Evolutionary conservation across 2,113 vertebrate genomes (phyloP).

Genomic region (Psephotus haematonotus): DNA sequence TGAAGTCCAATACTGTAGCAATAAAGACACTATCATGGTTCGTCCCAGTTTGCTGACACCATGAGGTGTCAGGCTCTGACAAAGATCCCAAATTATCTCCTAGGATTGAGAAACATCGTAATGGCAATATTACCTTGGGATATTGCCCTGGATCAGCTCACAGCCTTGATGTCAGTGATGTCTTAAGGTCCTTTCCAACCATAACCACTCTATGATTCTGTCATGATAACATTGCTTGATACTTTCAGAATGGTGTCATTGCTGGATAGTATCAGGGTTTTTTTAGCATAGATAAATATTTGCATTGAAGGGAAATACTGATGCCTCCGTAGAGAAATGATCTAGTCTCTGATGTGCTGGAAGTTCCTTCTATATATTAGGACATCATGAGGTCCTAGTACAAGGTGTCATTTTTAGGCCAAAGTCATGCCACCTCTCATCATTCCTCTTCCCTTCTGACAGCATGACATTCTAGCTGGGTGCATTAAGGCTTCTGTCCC

Average conservation of each 20-base stretch:
- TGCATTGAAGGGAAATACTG: neutral
- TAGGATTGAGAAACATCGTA: too few species aligned
- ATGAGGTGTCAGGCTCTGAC: neutral
- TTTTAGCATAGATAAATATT: neutral
- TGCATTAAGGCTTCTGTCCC: neutral
- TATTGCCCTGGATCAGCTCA: neutral
- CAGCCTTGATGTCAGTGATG: neutral
- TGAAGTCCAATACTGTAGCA: neutral
- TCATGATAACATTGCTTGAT: fast-evolving
- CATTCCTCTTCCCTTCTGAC: neutral
- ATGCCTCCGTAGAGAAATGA: neutral
- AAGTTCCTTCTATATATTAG: neutral
- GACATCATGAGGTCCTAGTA: neutral
- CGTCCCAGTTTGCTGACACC: conserved; percentile 1
- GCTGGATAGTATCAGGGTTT: neutral
- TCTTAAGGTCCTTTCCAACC: neutral
- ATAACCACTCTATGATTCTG: neutral
- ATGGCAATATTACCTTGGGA: neutral
- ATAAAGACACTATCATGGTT: neutral
- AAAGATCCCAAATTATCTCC: neutral
- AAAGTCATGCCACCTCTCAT: neutral
- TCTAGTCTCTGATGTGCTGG: neutral
- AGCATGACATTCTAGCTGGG: neutral
- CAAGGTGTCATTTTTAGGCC: neutral
- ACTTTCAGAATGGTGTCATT: neutral